Conservation (phyloP, 2,888 invertebrate genomes). For the Plebejus argus region DNA sequence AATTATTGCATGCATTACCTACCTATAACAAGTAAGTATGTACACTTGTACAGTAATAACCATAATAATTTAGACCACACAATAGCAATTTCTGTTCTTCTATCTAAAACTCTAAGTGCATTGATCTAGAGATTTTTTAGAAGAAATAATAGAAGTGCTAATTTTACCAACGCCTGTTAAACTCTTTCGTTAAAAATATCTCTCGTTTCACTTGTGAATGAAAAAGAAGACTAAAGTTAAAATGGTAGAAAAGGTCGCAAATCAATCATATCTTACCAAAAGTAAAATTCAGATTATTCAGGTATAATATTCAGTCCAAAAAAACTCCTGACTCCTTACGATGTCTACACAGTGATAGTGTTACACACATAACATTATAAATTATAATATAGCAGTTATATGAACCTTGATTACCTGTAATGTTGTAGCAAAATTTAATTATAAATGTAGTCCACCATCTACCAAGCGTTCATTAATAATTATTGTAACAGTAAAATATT, state of each 20-base stretch:
- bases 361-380: no score
- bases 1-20: background rate
- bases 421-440: slow-evolving; percentile 12
- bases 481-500: background rate
- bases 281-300: no score
- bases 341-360: no score
- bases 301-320: no score
- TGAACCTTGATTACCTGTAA: background rate
- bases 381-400: background rate
- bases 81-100: background rate
- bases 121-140: no score
- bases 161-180: background rate
- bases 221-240: no score
- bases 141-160: background rate
- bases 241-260: no score
- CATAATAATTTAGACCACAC: background rate
- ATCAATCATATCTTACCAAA: no score
- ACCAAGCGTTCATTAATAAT: background rate
- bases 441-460: slow-evolving; percentile 15
- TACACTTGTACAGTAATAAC: background rate
- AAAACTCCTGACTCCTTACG: no score
- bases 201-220: no score
- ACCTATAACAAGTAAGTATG: background rate
- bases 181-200: background rate
- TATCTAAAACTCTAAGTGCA: no score